Percentiles rank a stretch among this genome's conserved stretches.
Conservation (phyloP, 2,797 vertebrate genomes). For the Pseudopleuronectes americanus region DNA sequence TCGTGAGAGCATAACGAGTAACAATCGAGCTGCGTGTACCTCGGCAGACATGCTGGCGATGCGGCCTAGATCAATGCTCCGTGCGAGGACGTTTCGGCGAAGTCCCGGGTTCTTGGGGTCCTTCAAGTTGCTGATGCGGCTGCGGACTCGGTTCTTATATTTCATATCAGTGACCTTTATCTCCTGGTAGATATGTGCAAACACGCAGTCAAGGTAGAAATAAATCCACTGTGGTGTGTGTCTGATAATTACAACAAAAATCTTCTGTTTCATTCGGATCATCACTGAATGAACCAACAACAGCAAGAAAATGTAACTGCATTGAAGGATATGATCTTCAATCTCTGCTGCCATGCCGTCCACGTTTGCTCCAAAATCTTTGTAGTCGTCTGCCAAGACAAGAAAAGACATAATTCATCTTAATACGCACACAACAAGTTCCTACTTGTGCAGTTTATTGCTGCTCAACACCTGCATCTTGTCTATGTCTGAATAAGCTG, state of each 20-base stretch:
- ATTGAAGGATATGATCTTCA: constrained; percentile 95
- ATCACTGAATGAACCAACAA: background rate
- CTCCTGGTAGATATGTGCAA: constrained; percentile 96
- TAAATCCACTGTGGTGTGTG: background rate
- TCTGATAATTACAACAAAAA: background rate
- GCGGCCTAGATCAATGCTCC: constrained; percentile 86
- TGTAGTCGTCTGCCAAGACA: constrained; percentile 88
- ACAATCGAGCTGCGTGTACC: constrained; percentile 74
- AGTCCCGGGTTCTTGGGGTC: constrained; percentile 95
- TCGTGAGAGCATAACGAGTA: background rate
- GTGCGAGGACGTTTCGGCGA: constrained; percentile 91
- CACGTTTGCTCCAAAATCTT: constrained; percentile 90
- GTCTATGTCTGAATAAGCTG: constrained; percentile 4
- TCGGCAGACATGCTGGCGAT: constrained; percentile 95
- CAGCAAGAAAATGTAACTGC: background rate
- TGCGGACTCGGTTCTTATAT: constrained; percentile 96
- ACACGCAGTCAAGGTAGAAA: constrained; percentile 68
- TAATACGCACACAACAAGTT: background rate
- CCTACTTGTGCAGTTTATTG: background rate
- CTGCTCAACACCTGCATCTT: background rate
- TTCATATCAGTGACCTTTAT: constrained; percentile 95
- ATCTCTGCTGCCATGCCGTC: constrained; percentile 95
- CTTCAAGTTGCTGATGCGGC: constrained; percentile 98
- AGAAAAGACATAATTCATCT: constrained; percentile 20
- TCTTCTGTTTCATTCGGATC: background rate